Conservation (phyloP, 35 echinoderm and acorn worm species). For the Lytechinus pictus region DNA sequence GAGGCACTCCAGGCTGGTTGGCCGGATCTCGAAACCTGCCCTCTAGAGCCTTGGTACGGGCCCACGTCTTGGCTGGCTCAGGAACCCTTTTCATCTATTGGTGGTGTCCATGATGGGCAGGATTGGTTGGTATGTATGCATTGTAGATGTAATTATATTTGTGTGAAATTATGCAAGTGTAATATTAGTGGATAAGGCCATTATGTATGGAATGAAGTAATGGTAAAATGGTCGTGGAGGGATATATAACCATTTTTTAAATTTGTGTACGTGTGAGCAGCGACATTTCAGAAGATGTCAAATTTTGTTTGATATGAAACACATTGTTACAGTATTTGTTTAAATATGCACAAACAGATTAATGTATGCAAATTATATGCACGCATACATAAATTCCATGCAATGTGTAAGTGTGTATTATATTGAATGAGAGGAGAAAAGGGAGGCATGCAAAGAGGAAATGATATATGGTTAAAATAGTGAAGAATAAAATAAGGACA, state of each 20-base stretch:
- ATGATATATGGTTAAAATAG: background rate
- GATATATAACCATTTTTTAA: background rate
- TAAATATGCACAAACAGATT: background rate
- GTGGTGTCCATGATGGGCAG: background rate
- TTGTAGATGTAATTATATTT: background rate
- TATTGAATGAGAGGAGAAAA: background rate
- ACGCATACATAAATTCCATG: background rate
- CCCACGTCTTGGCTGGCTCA: constrained; percentile 61
- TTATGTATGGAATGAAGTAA: background rate
- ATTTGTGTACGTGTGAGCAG: too few relatives aligned
- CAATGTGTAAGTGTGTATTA: background rate
- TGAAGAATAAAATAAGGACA: background rate
- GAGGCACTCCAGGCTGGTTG: constrained; percentile 9
- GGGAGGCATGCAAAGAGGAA: constrained; percentile 22
- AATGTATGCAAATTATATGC: constrained; percentile 5
- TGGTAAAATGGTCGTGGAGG: background rate
- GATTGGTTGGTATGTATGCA: background rate
- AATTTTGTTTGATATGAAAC: background rate
- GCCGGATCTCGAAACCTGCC: constrained; percentile 60
- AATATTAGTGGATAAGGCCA: background rate
- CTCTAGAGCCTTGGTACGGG: constrained; percentile 79
- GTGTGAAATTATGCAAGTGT: background rate
- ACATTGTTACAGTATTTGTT: background rate
- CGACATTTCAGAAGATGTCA: background rate
- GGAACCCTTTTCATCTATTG: background rate